These are phyloP conservation scores for Samia ricini DNA, from an alignment of 1,140 invertebrate species.

Conservation along the genomic window DNA sequence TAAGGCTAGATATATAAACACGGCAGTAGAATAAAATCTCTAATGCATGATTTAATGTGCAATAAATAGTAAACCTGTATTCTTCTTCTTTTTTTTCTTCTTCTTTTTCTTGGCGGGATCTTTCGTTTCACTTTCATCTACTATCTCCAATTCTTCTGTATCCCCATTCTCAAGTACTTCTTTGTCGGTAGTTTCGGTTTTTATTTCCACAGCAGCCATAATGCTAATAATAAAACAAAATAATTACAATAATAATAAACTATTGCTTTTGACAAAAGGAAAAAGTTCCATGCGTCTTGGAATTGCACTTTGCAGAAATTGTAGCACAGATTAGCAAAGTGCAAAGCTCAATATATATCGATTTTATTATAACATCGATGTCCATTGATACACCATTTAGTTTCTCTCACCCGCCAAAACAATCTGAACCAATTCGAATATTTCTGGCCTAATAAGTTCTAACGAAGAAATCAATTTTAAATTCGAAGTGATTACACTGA, in stretches of 20 bases:
- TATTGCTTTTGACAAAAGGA: background rate
- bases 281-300: conserved; percentile 24
- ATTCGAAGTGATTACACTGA: no score
- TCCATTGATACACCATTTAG: no score
- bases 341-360: no score
- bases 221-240: conserved; percentile 11
- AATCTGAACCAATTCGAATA: no score
- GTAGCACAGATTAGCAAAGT: no score
- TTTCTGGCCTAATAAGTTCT: no score
- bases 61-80: conserved; percentile 73
- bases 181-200: conserved; percentile 55
- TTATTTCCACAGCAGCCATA: conserved; percentile 68
- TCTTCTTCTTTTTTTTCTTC: conserved; percentile 88
- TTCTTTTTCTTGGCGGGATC: conserved; percentile 84
- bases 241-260: conserved; percentile 8
- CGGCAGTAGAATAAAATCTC: background rate
- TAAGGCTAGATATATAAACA: background rate
- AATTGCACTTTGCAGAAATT: background rate
- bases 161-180: conserved; percentile 51
- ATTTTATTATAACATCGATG: no score
- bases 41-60: background rate
- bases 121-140: conserved; percentile 74
- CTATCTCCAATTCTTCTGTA: conserved; percentile 68
- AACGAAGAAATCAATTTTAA: no score
- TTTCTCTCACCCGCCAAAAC: no score